Evolutionary conservation across 2,888 invertebrate species (phyloP).

Genomic region (Chrysolina americana): DNA sequence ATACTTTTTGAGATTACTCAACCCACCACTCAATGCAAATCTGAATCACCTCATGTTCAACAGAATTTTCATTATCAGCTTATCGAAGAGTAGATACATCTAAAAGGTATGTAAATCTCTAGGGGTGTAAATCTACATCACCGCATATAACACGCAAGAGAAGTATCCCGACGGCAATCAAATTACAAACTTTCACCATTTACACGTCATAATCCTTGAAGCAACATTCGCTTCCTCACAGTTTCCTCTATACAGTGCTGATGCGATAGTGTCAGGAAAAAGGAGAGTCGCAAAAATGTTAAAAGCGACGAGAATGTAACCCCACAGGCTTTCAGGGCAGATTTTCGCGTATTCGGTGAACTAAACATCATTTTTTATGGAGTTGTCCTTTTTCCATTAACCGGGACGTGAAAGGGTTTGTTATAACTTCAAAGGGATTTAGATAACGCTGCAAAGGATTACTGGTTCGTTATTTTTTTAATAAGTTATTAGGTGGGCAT

Average conservation of each 20-base stretch:
- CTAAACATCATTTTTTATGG: conserved; percentile 47
- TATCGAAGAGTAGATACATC: conserved; percentile 29
- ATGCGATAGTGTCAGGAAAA: conserved; percentile 44
- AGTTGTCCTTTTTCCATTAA: conserved; percentile 50
- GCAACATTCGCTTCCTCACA: conserved; percentile 28
- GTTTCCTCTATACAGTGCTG: conserved; percentile 22
- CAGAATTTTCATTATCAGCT: conserved; percentile 11
- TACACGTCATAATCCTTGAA: conserved; percentile 54
- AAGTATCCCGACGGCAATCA: conserved; percentile 46
- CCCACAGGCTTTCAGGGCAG: conserved; percentile 37
- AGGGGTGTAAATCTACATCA: conserved; percentile 39
- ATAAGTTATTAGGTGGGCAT: not conserved
- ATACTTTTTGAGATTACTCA: not conserved
- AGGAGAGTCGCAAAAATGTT: conserved; percentile 43
- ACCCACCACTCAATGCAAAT: not conserved
- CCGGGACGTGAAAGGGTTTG: conserved; percentile 32
- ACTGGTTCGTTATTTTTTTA: not conserved
- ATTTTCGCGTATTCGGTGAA: conserved; percentile 39
- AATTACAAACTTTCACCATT: conserved; percentile 55
- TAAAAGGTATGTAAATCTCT: conserved; percentile 41
- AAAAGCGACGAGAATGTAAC: conserved; percentile 40
- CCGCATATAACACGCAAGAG: conserved; percentile 41
- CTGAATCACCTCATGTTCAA: not conserved
- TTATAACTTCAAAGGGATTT: conserved; percentile 33
- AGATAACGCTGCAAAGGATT: not conserved